Conservation (phyloP, 1,140 invertebrate species). For the Drosophila insularis region DNA sequence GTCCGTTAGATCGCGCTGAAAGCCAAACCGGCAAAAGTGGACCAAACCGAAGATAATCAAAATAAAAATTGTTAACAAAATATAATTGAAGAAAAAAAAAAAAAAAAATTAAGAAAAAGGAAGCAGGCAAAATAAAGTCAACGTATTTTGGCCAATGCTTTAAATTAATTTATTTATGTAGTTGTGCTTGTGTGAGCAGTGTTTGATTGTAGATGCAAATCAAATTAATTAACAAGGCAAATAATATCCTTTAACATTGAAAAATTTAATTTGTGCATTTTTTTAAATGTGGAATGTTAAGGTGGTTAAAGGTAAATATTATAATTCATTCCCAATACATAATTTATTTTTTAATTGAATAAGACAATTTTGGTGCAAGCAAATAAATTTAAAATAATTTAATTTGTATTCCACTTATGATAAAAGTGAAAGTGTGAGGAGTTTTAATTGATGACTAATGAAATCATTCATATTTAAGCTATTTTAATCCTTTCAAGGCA, state of each 20-base stretch:
- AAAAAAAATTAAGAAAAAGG: conserved; percentile 4
- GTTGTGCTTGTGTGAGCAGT: background rate
- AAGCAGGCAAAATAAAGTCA: background rate
- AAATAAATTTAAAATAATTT: too few relatives aligned
- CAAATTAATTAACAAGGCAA: background rate
- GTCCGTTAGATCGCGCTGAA: conserved; percentile 68
- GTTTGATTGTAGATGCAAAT: background rate
- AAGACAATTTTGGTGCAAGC: background rate
- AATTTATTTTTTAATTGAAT: too few relatives aligned
- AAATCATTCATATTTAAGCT: too few relatives aligned
- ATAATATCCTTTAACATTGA: background rate
- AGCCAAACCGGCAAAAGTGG: conserved; percentile 41
- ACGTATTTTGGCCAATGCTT: background rate
- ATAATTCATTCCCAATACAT: background rate
- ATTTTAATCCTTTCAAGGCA: too few relatives aligned
- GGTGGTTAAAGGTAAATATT: background rate
- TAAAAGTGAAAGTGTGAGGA: too few relatives aligned
- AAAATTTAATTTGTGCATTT: background rate
- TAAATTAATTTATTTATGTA: background rate
- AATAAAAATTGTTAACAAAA: conserved; percentile 9
- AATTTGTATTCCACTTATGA: too few relatives aligned
- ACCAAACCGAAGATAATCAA: conserved; percentile 27
- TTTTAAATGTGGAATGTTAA: background rate
- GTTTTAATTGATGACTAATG: too few relatives aligned
- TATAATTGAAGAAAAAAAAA: conserved; percentile 33